These are phyloP conservation scores for Sorex araneus DNA, from an alignment of 2,113 vertebrate genomes.

Conservation along the genomic window DNA sequence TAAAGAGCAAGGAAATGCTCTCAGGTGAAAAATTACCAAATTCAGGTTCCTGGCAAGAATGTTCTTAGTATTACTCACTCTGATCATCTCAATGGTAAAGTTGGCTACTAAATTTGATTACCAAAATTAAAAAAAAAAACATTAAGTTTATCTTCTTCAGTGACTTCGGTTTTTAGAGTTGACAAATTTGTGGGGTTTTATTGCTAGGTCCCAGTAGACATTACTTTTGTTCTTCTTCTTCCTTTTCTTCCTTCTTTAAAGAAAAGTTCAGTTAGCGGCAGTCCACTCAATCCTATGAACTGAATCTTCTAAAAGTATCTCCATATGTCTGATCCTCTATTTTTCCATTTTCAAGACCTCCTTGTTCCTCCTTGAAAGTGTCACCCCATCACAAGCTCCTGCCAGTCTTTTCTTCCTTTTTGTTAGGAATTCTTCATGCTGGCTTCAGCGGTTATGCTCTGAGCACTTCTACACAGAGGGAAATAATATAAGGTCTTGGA, in stretches of 20 bases:
- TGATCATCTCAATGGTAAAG: too few species aligned
- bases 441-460: background rate
- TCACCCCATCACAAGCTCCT: background rate
- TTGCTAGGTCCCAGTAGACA: background rate
- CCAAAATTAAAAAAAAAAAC: too few species aligned
- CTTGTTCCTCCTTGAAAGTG: background rate
- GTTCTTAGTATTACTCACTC: background rate
- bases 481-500: background rate
- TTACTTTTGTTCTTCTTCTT: background rate
- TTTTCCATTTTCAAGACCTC: background rate
- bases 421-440: background rate
- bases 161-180: background rate
- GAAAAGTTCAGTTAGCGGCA: too few species aligned
- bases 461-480: too few species aligned
- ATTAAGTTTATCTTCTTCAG: too few species aligned
- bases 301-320: background rate
- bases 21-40: background rate
- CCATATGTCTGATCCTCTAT: background rate
- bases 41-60: background rate
- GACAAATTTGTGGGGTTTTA: rapidly evolving
- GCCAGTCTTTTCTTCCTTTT: background rate
- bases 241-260: rapidly evolving
- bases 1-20: background rate
- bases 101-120: too few species aligned
- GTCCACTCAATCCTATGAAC: background rate